Evolutionary conservation across 2,797 vertebrate species (phyloP).

Genomic region (Spinus pinus): DNA sequence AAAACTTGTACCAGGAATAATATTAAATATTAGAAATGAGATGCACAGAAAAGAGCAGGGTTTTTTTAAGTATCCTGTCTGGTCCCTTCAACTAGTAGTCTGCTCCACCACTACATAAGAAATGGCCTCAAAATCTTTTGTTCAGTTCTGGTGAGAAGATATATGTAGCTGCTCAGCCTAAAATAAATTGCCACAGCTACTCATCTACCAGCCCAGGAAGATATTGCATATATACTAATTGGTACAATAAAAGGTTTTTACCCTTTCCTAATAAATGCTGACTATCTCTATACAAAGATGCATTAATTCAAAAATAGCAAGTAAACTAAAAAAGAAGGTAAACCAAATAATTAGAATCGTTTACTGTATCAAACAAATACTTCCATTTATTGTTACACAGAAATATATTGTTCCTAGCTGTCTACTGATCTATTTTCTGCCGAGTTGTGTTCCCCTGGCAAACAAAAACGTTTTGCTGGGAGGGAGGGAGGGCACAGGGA

Average conservation of each 20-base stretch:
- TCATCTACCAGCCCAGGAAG: not conserved
- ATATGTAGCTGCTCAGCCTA: not conserved
- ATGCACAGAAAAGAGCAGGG: not conserved
- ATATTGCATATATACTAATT: not conserved
- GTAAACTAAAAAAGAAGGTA: not conserved
- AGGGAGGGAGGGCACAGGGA: not conserved
- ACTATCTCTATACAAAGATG: not conserved
- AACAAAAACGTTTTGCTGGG: not conserved
- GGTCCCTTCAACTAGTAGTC: not conserved
- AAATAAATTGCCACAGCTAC: not conserved
- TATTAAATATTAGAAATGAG: not conserved
- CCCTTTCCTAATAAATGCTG: not conserved
- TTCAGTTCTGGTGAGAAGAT: not conserved
- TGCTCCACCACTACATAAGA: not conserved
- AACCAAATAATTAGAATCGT: not conserved
- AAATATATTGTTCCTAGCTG: not conserved
- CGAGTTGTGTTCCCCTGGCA: not conserved
- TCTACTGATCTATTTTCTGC: not conserved
- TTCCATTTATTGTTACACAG: not conserved
- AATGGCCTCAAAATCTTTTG: not conserved
- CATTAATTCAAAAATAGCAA: not conserved
- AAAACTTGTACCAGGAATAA: not conserved
- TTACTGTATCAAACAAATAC: not conserved
- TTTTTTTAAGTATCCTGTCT: not conserved
- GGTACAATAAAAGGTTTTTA: not conserved